Evolutionary conservation across 2,113 vertebrate species (phyloP).

Genomic region (Talpa occidentalis): DNA sequence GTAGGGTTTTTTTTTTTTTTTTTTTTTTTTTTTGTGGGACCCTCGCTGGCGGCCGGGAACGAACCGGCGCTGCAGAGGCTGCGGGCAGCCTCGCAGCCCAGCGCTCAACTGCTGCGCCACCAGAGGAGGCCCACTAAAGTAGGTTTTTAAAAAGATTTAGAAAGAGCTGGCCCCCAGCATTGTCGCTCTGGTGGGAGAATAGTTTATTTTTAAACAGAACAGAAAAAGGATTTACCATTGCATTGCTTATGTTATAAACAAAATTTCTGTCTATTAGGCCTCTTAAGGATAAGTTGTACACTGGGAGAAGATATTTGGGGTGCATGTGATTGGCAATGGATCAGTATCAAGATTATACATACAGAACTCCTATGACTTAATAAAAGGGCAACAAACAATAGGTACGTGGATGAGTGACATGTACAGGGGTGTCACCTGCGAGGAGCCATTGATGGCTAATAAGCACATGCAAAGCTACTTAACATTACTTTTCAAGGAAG

Average conservation of each 20-base stretch:
- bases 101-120: too few relatives aligned
- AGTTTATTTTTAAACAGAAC: conserved; percentile 29
- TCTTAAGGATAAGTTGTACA: background rate
- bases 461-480: background rate
- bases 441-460: background rate
- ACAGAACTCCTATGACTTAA: background rate
- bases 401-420: background rate
- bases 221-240: background rate
- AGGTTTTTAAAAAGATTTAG: conserved; percentile 50
- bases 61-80: too few relatives aligned
- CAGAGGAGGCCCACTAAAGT: too few relatives aligned
- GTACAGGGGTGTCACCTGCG: background rate
- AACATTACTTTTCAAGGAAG: background rate
- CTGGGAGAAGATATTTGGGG: background rate
- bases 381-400: background rate
- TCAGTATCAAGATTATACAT: background rate
- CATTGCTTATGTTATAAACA: conserved; percentile 5
- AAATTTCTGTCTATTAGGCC: conserved; percentile 9
- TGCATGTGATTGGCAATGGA: background rate
- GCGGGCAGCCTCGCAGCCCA: too few relatives aligned
- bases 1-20: conserved; percentile 40
- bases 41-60: too few relatives aligned
- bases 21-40: too few relatives aligned
- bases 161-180: background rate
- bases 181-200: background rate